These are phyloP conservation scores for Spea hammondii DNA, from an alignment of 2,797 vertebrate genomes.

Conservation along the genomic window DNA sequence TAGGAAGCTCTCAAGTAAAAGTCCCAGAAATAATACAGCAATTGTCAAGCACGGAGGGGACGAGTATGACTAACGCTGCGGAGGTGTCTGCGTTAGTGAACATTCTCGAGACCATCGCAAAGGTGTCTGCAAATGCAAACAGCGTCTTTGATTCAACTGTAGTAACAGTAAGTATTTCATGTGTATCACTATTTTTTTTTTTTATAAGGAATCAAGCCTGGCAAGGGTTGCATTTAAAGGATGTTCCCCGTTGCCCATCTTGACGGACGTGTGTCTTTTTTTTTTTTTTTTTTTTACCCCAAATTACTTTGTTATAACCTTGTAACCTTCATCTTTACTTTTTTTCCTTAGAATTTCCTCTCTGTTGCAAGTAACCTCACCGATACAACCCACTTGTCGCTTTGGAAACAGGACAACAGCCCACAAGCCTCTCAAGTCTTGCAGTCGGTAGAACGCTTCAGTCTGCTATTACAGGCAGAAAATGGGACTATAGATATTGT, in stretches of 20 bases:
- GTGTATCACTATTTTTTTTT: background rate
- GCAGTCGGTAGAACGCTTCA: conserved; percentile 54
- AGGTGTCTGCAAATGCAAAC: background rate
- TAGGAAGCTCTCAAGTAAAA: conserved; percentile 5
- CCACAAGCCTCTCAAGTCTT: conserved; percentile 54
- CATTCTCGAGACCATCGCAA: conserved; percentile 28
- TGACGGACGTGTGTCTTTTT: no score
- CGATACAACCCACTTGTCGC: background rate
- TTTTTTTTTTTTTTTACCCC: no score
- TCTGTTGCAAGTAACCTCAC: conserved; percentile 26
- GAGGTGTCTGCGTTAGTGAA: background rate
- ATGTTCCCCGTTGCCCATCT: background rate
- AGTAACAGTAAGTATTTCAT: conserved; percentile 37
- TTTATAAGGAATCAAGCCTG: no score
- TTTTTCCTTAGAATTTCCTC: conserved; percentile 38
- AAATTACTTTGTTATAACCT: no score
- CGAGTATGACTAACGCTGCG: background rate
- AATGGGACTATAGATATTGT: conserved; percentile 27
- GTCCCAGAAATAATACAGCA: conserved; percentile 26
- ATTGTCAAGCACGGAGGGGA: background rate
- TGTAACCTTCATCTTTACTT: conserved; percentile 12
- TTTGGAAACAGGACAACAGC: conserved; percentile 16
- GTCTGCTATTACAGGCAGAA: background rate
- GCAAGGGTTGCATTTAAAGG: background rate
- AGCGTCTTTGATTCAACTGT: conserved; percentile 11